Evolutionary conservation across 2,888 invertebrate genomes (phyloP).

Genomic region (Saturnia japonica): DNA sequence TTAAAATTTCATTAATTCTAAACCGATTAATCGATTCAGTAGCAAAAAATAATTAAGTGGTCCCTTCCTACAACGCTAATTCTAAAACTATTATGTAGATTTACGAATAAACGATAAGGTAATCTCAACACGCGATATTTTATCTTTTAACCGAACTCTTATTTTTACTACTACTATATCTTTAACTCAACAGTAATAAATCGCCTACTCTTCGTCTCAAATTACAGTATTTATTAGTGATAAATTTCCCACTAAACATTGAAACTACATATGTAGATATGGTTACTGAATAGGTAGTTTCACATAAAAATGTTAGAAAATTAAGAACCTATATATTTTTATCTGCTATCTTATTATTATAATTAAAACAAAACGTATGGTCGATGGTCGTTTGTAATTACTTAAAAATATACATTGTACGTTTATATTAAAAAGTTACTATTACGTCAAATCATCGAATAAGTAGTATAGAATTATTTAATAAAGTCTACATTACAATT

Average conservation of each 20-base stretch:
- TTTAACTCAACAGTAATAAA: neutral
- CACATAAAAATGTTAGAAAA: too few species aligned
- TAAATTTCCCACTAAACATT: too few species aligned
- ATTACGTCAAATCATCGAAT: neutral
- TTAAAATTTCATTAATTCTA: too few species aligned
- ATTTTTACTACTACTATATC: neutral
- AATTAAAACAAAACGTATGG: too few species aligned
- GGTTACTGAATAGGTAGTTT: too few species aligned
- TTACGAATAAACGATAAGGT: neutral
- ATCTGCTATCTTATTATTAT: too few species aligned
- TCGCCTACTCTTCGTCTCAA: neutral
- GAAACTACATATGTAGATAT: too few species aligned
- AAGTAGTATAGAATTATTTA: neutral
- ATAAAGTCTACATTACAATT: neutral
- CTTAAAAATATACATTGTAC: neutral
- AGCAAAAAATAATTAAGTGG: constrained; percentile 23
- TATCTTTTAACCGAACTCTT: neutral
- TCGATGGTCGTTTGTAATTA: too few species aligned
- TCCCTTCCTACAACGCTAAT: neutral
- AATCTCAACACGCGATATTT: neutral
- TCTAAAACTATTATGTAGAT: constrained; percentile 13
- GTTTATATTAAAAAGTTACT: neutral
- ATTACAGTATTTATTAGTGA: neutral
- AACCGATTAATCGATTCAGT: too few species aligned
- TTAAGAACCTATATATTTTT: too few species aligned